These are phyloP conservation scores for Tenebrio molitor DNA, from an alignment of 1,140 invertebrate genomes.

Conservation along the genomic window DNA sequence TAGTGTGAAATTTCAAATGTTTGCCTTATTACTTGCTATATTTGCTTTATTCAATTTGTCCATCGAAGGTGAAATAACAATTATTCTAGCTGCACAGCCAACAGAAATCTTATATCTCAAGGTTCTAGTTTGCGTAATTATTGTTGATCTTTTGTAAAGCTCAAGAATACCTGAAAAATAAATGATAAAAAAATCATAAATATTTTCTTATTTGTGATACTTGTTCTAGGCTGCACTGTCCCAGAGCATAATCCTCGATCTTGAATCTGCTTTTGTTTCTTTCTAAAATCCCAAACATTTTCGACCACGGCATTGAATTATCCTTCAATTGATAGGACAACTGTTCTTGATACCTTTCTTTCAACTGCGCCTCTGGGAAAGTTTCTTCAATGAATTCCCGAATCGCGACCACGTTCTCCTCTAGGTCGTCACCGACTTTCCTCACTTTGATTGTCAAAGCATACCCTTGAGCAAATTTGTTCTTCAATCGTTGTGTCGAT, in stretches of 20 bases:
- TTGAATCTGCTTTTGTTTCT: constrained; percentile 68
- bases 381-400: constrained; percentile 64
- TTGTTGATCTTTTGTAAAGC: constrained; percentile 45
- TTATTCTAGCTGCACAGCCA: too few relatives aligned
- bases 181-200: too few relatives aligned
- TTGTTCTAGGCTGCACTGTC: constrained; percentile 85
- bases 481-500: constrained; percentile 77
- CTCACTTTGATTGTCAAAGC: constrained; percentile 64
- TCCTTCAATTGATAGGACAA: constrained; percentile 79
- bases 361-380: constrained; percentile 67
- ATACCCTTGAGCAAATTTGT: constrained; percentile 73
- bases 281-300: constrained; percentile 81
- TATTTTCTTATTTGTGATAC: constrained; percentile 68
- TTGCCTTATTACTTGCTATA: too few relatives aligned
- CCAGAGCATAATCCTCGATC: constrained; percentile 87
- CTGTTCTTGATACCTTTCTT: constrained; percentile 80
- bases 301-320: constrained; percentile 73
- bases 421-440: constrained; percentile 48
- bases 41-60: too few relatives aligned
- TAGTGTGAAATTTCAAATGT: too few relatives aligned
- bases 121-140: too few relatives aligned
- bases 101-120: too few relatives aligned
- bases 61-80: too few relatives aligned
- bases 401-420: constrained; percentile 54
- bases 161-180: constrained; percentile 46